Percentiles rank a stretch among this genome's conserved stretches.
These are phyloP conservation scores for Hyperoplus immaculatus DNA, from an alignment of 2,797 vertebrate genomes.

Conservation along the genomic window DNA sequence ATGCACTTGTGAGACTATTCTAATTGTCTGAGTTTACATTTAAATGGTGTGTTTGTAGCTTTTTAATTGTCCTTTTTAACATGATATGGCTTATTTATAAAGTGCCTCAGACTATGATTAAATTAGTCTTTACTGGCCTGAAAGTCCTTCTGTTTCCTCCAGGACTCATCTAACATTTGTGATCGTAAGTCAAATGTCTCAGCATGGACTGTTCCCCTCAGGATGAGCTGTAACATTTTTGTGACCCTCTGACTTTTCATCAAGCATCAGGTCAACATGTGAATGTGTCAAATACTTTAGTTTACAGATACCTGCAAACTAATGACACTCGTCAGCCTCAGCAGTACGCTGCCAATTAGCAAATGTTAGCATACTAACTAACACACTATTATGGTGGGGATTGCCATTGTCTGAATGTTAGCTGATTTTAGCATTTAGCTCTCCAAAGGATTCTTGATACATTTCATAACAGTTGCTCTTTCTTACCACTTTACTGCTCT, in stretches of 20 bases:
- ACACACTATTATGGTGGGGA: no score
- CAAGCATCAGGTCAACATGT: neutral
- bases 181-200: neutral
- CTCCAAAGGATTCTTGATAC: neutral
- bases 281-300: neutral
- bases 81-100: constrained; percentile 23
- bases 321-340: neutral
- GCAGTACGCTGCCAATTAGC: no score
- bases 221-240: neutral
- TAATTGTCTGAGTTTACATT: constrained; percentile 93
- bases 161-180: neutral
- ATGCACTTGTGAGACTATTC: constrained; percentile 92
- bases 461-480: neutral
- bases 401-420: no score
- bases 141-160: neutral
- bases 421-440: no score
- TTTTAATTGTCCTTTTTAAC: constrained; percentile 92
- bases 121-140: neutral
- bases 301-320: neutral
- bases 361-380: no score
- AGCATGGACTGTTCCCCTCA: neutral
- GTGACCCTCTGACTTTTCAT: neutral
- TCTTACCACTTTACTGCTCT: neutral
- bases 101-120: neutral
- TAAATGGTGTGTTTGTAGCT: constrained; percentile 77